Conservation (phyloP, 2,113 vertebrate genomes). For the Lipotes vexillifer region DNA sequence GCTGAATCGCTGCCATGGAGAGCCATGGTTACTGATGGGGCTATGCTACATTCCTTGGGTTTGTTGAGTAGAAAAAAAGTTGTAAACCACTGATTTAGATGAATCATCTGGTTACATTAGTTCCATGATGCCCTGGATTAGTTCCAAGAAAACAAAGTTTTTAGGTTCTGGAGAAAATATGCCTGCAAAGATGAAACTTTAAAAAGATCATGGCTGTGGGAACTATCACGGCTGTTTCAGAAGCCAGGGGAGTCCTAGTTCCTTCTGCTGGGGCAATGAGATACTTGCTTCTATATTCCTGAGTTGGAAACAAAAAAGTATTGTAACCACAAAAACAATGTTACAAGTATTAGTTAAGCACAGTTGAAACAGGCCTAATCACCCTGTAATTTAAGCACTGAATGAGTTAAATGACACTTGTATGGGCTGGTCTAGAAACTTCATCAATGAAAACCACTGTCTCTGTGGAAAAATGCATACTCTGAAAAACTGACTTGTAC, state of each 20-base stretch:
- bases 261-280: not conserved
- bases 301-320: conserved; percentile 16
- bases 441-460: conserved; percentile 9
- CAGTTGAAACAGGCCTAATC: not conserved
- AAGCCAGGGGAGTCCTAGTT: not conserved
- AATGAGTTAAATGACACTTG: not conserved
- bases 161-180: conserved; percentile 2
- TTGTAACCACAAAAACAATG: not conserved
- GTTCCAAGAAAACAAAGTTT: not conserved
- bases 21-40: not conserved
- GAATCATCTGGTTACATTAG: conserved; percentile 2
- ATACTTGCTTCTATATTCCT: not conserved
- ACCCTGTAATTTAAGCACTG: not conserved
- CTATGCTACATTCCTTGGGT: not conserved
- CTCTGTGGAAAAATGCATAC: not conserved
- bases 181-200: not conserved
- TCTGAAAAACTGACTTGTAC: not conserved
- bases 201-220: not conserved
- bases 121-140: not conserved
- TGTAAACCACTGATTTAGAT: not conserved
- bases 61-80: not conserved
- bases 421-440: not conserved
- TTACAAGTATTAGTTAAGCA: not conserved
- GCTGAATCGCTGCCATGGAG: not conserved
- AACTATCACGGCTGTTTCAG: not conserved